phyloP scores from a whole-genome alignment of 2,888 invertebrate species.

The Sinopyrophorus schimmeli region DNA sequence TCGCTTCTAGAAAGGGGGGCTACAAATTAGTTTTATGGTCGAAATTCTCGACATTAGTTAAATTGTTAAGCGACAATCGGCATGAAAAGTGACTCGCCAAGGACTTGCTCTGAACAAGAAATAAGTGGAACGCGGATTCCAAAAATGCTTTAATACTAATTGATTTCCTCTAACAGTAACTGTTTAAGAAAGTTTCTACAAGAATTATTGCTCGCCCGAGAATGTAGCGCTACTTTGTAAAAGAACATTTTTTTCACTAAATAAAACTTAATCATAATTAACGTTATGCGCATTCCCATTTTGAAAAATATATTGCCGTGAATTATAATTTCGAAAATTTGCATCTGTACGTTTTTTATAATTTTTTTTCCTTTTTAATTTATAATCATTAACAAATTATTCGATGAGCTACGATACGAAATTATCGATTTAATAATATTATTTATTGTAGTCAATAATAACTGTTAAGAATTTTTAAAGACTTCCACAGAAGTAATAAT shows the following conservation, averaged over 20 bases:
- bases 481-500: too few relatives aligned
- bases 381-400: too few relatives aligned
- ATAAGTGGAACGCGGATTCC: slow-evolving; percentile 24
- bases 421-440: too few relatives aligned
- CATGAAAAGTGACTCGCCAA: slow-evolving; percentile 12
- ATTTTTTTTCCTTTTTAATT: too few relatives aligned
- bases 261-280: too few relatives aligned
- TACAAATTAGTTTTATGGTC: slow-evolving; percentile 19
- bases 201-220: slow-evolving; percentile 12
- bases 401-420: too few relatives aligned
- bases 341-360: too few relatives aligned
- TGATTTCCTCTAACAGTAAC: slow-evolving; percentile 20
- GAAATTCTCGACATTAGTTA: slow-evolving; percentile 12
- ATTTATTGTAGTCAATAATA: too few relatives aligned
- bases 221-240: slow-evolving; percentile 7
- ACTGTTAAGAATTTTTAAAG: too few relatives aligned
- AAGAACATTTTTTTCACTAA: background rate
- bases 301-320: too few relatives aligned
- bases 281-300: too few relatives aligned
- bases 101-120: slow-evolving; percentile 11
- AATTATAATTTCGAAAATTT: too few relatives aligned
- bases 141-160: slow-evolving; percentile 24
- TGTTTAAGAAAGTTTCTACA: slow-evolving; percentile 18
- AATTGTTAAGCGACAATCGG: slow-evolving; percentile 11
- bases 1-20: slow-evolving; percentile 18